Conservation (phyloP, 2,888 invertebrate species). For the Rambutsinella grinnellia region DNA sequence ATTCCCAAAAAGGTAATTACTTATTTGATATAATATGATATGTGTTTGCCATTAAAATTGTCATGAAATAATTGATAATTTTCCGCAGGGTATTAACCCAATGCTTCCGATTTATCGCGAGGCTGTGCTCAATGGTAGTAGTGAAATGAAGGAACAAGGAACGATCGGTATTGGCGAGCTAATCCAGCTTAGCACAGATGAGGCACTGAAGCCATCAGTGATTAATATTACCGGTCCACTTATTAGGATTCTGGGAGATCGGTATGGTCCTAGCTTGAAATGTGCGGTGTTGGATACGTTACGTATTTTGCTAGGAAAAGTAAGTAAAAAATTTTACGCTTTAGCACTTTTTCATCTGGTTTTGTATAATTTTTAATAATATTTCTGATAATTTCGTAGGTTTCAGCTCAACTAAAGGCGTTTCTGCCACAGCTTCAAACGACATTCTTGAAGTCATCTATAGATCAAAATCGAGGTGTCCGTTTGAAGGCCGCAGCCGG, state of each 20-base stretch:
- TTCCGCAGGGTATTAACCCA: constrained; percentile 85
- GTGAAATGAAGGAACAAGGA: constrained; percentile 96
- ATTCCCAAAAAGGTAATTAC: constrained; percentile 79
- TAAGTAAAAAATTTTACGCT: constrained; percentile 67
- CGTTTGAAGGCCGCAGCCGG: constrained; percentile 91
- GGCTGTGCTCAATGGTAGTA: constrained; percentile 93
- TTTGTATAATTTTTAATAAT: no score
- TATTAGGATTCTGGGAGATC: constrained; percentile 95
- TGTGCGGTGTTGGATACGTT: constrained; percentile 96
- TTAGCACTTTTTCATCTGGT: no score
- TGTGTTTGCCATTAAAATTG: background rate
- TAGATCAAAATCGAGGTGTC: constrained; percentile 89
- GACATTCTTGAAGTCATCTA: constrained; percentile 95
- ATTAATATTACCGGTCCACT: constrained; percentile 98
- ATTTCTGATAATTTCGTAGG: no score
- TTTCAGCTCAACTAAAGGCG: constrained; percentile 94
- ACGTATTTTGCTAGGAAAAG: constrained; percentile 91
- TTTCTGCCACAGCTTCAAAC: constrained; percentile 99
- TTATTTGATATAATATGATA: background rate
- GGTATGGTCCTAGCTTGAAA: constrained; percentile 94
- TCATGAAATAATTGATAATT: constrained; percentile 1
- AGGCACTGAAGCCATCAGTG: constrained; percentile 93
- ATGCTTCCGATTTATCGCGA: constrained; percentile 96
- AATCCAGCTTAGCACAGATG: constrained; percentile 85
- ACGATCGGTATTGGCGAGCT: constrained; percentile 90